Conservation (phyloP, 2,113 vertebrate genomes). For the Sceloporus tristichus region DNA sequence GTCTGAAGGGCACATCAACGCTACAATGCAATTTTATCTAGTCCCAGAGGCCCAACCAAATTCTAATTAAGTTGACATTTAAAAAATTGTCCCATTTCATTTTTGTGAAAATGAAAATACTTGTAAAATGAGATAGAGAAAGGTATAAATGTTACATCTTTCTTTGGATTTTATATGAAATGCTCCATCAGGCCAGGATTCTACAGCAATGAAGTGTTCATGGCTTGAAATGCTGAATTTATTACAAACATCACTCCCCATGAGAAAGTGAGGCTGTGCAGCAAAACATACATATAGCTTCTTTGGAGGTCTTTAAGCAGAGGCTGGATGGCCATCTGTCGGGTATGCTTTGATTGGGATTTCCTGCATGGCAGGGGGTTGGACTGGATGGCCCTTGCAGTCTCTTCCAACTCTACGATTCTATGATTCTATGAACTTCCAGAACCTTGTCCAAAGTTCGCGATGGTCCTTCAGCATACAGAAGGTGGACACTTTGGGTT, state of each 20-base stretch:
- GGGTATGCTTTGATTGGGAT: too few species aligned
- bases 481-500: not conserved
- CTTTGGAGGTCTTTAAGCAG: too few species aligned
- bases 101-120: not conserved
- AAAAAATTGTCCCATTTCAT: slow-evolving; percentile 2
- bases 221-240: not conserved
- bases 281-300: not conserved
- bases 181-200: not conserved
- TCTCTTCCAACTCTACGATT: too few species aligned
- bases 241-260: slow-evolving; percentile 7
- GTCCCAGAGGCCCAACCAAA: slow-evolving; percentile 1
- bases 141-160: not conserved
- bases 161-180: slow-evolving; percentile 13
- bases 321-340: too few species aligned
- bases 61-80: slow-evolving; percentile 27
- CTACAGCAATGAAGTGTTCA: not conserved
- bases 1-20: not conserved
- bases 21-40: slow-evolving; percentile 17
- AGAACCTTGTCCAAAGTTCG: not conserved
- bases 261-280: not conserved
- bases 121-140: slow-evolving; percentile 3
- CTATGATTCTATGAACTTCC: not conserved
- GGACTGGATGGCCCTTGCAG: too few species aligned
- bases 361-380: too few species aligned
- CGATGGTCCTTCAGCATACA: not conserved